Evolutionary conservation across 2,113 vertebrate species (phyloP), one percentile per base, ranked within the genome.

Genomic region (Trematomus loennbergii): DNA sequence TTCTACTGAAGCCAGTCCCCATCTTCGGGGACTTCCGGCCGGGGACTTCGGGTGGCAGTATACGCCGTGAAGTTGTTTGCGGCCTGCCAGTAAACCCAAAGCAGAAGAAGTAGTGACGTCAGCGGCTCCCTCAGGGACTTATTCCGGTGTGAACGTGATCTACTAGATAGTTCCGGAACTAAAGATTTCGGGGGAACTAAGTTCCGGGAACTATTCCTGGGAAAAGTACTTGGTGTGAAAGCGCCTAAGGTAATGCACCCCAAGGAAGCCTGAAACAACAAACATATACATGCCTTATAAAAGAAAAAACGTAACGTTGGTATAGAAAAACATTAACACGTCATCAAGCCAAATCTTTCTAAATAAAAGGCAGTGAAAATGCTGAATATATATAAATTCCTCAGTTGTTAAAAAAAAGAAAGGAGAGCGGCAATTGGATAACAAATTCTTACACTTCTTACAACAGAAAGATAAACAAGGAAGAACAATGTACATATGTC

Each of bases 351-450:
- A 16, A 11, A 76, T 33, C 48, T 25, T 64, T 25, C 22, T 29
- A 64, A 58, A 36, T 69, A 46, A 75, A 64, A 4, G 63, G 9
- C 2, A 54, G 69, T 54, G 55, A 69, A 59, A 67, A 36, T 45
- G 40, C 18, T 22, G 12, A 3, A 65, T 22, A 50, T 1, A 75
- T 16, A 20, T 5, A 64, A 53, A 75, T 52, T n/a, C 46, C 17
- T 17, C n/a, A 11, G 40, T 55, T 48, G 40, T 55, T 20, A 33
- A 63, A 29, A 29, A 3, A 29, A 25, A 2, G 0, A 25, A 29
- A 36, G 20, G 3, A 54, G 6, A 60, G 16, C 20, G 55, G 18
- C 63, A 29, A 45, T 68, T 12, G 33, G 40, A 18, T 29, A 61
- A 29, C 18, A 18, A 18, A 43, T 46, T 60, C 25, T 46, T 59